Percentiles rank a stretch among this genome's conserved stretches.
phyloP scores from a whole-genome alignment of 2,797 vertebrate species.

The Neosalanx taihuensis region DNA sequence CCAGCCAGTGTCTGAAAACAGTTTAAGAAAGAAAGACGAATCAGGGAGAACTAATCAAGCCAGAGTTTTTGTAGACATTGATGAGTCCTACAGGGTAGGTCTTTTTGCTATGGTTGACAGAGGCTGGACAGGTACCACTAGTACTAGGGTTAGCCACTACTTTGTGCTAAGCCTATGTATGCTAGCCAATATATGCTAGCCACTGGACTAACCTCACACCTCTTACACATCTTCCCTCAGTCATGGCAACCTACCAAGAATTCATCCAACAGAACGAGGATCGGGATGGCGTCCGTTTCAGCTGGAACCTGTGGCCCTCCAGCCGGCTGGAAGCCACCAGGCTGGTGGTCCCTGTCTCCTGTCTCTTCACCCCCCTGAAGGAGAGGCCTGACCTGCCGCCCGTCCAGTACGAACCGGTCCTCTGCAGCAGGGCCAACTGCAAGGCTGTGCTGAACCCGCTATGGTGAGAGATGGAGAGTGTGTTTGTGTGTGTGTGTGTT shows the following conservation, averaged over 20 bases:
- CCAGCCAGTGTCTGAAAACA: background rate
- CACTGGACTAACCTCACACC: conserved; percentile 2
- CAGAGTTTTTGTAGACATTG: background rate
- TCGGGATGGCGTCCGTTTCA: conserved; percentile 92
- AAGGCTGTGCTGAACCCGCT: conserved; percentile 95
- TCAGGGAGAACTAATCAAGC: background rate
- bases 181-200: too few relatives aligned
- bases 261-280: conserved; percentile 99
- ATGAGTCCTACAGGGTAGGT: background rate
- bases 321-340: conserved; percentile 93
- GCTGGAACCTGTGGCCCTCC: conserved; percentile 98
- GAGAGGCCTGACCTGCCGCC: conserved; percentile 90
- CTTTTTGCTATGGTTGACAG: background rate
- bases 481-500: background rate
- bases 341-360: conserved; percentile 92
- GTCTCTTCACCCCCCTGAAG: conserved; percentile 92
- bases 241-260: conserved; percentile 92
- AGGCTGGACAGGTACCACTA: background rate
- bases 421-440: conserved; percentile 91
- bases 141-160: background rate
- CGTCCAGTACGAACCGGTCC: conserved; percentile 92
- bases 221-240: background rate
- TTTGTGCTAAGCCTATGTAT: background rate
- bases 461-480: conserved; percentile 91
- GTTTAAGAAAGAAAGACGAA: background rate